Base-by-base conservation (phyloP, 35 echinoderm and acorn worm species). In the Anneissia japonica region DNA sequence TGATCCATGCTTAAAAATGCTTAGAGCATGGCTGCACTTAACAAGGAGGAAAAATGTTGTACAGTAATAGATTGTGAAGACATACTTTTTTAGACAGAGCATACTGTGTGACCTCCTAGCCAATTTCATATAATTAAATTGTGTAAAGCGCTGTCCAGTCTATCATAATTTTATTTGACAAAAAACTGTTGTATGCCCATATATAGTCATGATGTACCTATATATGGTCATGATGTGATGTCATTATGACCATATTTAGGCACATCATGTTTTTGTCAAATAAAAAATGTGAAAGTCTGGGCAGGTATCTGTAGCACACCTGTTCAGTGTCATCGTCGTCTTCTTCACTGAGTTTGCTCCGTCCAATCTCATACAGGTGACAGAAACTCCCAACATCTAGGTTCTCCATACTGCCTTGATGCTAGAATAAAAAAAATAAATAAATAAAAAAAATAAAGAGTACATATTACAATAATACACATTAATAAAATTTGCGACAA, bases 311-410 rank as follows among this genome's bases (percentile, higher is more conserved):
- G n/a, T n/a, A n/a, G 46, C 88, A 82, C 83, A 93, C 91, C 26
- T 95, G 81, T 41, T 93, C 91, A 23, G 90, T 88, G 21, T 93
- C 91, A 31, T 94, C 92, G 35, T 97, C 95, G 74, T 99, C 96
- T 43, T 89, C 96, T 55, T 99, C 96, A 36, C 83, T 92, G 73
- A 90, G 90, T 39, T 87, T 87, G 13, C 80, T 87, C 81, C 96
- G 46, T 77, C 96, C 96, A 31, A 99, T 90, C 37, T 99, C 96
- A 81, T 99, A 99, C 79, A 99, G 72, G 34, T 87, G 82, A 82
- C 96, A 99, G 12, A 91, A 86, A 72, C 96, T 94, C 83, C 94
- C 96, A 0, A 93, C 84, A 37, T 87, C 84, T 39, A 94, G 75
- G 29, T 85, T 80, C 33, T 94, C 91, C 19, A 88, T 46, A 17